Base-by-base conservation (phyloP, 2,113 vertebrate species). In the Atherinomorus stipes region DNA sequence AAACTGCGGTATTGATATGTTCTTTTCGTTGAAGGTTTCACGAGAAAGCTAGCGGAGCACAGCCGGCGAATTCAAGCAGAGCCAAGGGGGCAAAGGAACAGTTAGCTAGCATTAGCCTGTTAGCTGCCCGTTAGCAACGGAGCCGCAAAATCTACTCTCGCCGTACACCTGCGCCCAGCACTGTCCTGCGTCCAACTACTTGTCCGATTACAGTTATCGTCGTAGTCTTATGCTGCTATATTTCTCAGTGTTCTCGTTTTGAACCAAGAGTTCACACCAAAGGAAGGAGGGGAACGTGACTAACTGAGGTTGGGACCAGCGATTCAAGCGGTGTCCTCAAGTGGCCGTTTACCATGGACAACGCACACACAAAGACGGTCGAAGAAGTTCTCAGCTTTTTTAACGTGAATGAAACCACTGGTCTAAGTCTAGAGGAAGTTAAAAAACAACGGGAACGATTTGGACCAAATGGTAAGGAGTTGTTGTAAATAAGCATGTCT, bases 331-430 rank as follows among this genome's bases (percentile, higher is more conserved):
- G 65, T 74, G 87, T 85, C 76, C 78, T 79, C 70, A 64, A 88
- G 72, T 78, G 90, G 77, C 83, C 74, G 77, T 87, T 83, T 84
- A 89, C 70, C 93, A 99, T 99, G 98, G 98, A 98, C 94, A 99
- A 97, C 96, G 95, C 96, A 25, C 98, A 98, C 94, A 98, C 97
- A 74, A 99, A 99, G 95, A 98, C 98, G 38, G 98, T 99, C 71
- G 98, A 98, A 89, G 98, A 98, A 95, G 97, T 99, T 91, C 94
- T 98, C 93, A 94, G 90, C 82, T 93, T 95, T 90, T 98, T 98
- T 87, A 94, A 94, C 84, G 98, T 98, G 59, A 99, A 98, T 78
- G 98, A 99, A 87, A 99, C 97, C 93, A 99, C 97, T 0, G 98
- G 98, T 42, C 94, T 97, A 84, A 95, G 96, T 88, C 81, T 93